A percentile compares a stretch with the other conserved stretches of the same genome.
Evolutionary conservation across 2,888 invertebrate species (phyloP).

Genomic region (Glyphotaelius pellucidus): DNA sequence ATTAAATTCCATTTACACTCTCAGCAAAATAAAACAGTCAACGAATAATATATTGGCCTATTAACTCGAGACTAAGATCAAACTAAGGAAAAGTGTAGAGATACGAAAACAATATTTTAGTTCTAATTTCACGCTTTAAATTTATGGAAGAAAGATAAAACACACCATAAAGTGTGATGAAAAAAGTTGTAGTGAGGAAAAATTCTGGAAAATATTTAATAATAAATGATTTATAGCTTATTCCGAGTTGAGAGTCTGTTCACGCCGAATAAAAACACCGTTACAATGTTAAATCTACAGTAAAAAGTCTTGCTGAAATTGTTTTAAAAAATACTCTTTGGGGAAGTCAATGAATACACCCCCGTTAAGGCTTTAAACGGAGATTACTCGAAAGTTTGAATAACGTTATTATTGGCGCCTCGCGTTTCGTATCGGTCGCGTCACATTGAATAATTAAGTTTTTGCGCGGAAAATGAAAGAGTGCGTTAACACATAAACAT

Average conservation of each 20-base stretch:
- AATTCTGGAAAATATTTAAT: constrained; percentile 26
- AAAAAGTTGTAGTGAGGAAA: constrained; percentile 16
- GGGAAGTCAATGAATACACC: constrained; percentile 12
- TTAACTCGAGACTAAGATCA: neutral
- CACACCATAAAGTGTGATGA: neutral
- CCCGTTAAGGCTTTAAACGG: neutral
- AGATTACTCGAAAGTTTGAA: constrained; percentile 12
- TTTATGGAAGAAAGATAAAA: constrained; percentile 32
- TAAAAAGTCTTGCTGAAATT: neutral
- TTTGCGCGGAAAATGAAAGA: neutral
- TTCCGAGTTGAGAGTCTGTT: neutral
- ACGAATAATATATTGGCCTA: neutral
- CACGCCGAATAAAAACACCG: neutral
- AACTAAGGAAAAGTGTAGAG: neutral
- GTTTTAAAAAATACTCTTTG: constrained; percentile 23
- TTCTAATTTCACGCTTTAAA: constrained; percentile 14
- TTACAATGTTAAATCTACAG: neutral
- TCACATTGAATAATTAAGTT: neutral
- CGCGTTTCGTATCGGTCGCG: neutral
- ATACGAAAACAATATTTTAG: neutral
- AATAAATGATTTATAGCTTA: constrained; percentile 22
- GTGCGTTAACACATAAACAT: neutral
- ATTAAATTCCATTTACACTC: neutral
- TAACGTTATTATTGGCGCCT: neutral
- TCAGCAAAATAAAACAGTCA: neutral